Conservation (phyloP, 2,797 vertebrate genomes). For the Poecilia picta region DNA sequence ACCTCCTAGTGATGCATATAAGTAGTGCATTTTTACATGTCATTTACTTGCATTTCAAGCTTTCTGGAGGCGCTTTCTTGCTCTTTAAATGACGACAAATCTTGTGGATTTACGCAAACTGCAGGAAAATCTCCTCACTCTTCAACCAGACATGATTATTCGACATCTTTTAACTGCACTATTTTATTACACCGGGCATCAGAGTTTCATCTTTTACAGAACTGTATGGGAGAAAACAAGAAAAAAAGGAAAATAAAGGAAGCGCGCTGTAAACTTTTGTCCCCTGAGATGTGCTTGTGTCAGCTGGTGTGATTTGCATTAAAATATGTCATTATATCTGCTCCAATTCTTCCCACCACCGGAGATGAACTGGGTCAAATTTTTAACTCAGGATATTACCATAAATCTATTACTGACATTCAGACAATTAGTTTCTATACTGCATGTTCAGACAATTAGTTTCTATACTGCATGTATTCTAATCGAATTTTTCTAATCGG, state of each 20-base stretch:
- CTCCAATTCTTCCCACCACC: not conserved
- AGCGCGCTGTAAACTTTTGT: not conserved
- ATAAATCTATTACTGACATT: not conserved
- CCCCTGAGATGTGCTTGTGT: not conserved
- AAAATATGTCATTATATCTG: not conserved
- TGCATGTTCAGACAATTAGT: not conserved
- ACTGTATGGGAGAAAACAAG: not conserved
- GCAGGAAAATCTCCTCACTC: not conserved
- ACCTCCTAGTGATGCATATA: not conserved
- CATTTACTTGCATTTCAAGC: not conserved
- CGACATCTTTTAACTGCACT: not conserved
- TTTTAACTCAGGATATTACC: not conserved
- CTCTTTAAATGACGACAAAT: not conserved
- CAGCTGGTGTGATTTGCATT: slow-evolving; percentile 7
- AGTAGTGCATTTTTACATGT: not conserved
- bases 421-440: not conserved
- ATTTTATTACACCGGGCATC: slow-evolving; percentile 1
- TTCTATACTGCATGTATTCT: not conserved
- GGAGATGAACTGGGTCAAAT: not conserved
- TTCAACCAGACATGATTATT: slow-evolving; percentile 1
- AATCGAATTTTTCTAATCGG: not conserved
- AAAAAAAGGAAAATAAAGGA: not conserved
- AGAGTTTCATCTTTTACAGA: slow-evolving; percentile 7
- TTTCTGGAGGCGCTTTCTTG: not conserved
- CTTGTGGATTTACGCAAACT: not conserved